Conservation (phyloP, 2,888 invertebrate genomes). For the Electrophaes corylata region DNA sequence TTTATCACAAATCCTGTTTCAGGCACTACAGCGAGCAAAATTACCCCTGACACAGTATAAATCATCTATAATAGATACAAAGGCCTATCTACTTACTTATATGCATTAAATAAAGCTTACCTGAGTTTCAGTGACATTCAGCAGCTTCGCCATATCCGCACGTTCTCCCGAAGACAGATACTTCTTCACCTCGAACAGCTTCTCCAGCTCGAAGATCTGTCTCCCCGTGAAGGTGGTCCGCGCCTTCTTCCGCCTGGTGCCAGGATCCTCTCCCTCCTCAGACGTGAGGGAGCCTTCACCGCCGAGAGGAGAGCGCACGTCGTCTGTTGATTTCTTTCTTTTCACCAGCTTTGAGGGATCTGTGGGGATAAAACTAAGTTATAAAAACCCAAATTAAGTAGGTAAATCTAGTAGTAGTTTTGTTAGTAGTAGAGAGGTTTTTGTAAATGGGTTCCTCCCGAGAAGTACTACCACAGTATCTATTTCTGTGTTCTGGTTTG, state of each 20-base stretch:
- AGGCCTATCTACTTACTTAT: too few relatives aligned
- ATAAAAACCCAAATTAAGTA: too few relatives aligned
- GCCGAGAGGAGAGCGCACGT: conserved; percentile 71
- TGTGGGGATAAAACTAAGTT: conserved; percentile 41
- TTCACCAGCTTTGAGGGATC: conserved; percentile 73
- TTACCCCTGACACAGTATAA: too few relatives aligned
- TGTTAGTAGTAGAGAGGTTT: too few relatives aligned
- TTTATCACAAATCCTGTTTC: too few relatives aligned
- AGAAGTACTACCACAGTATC: too few relatives aligned
- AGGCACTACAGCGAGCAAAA: too few relatives aligned
- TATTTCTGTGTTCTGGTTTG: too few relatives aligned
- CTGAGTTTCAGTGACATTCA: conserved; percentile 98
- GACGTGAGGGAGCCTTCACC: conserved; percentile 76
- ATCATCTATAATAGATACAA: too few relatives aligned
- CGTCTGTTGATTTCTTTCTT: conserved; percentile 78
- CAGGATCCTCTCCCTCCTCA: conserved; percentile 82
- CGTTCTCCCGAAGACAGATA: conserved; percentile 97
- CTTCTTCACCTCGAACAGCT: conserved; percentile 97
- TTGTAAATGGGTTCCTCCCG: too few relatives aligned
- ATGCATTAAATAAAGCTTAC: conserved; percentile 81
- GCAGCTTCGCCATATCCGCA: conserved; percentile 96
- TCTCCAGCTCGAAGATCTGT: conserved; percentile 98
- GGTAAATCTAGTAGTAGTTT: too few relatives aligned
- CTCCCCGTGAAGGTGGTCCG: conserved; percentile 97
- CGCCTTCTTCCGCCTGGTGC: conserved; percentile 90